Conservation (phyloP, 2,113 vertebrate species). For the Nematolebias whitei region DNA sequence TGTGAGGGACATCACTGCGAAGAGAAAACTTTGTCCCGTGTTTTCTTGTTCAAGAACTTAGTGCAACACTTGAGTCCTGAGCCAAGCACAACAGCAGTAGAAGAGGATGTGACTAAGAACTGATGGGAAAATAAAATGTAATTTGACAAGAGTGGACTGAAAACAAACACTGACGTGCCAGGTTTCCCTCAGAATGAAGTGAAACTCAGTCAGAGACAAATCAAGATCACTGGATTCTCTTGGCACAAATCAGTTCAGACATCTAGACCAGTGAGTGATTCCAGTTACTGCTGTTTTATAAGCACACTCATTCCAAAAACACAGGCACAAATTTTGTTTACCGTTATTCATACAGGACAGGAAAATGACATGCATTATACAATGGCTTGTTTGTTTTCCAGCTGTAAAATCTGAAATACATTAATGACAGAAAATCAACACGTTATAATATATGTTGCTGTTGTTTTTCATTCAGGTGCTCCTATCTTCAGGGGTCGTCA, state of each 20-base stretch:
- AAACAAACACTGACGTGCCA: neutral
- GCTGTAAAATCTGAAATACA: neutral
- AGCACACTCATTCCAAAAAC: neutral
- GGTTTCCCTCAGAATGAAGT: neutral
- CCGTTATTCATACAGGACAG: neutral
- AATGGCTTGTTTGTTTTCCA: neutral
- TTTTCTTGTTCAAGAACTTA: slow-evolving; percentile 1
- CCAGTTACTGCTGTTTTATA: neutral
- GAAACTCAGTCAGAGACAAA: neutral
- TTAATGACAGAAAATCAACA: neutral
- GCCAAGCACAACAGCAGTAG: neutral
- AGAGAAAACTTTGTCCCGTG: slow-evolving; percentile 5
- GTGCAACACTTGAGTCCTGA: neutral
- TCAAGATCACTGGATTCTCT: neutral
- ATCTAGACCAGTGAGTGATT: too few relatives aligned
- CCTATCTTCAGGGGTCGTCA: too few relatives aligned
- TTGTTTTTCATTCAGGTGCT: too few relatives aligned
- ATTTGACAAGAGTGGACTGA: neutral
- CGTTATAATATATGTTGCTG: too few relatives aligned
- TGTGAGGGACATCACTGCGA: neutral
- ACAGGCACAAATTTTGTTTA: neutral
- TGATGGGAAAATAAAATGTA: neutral
- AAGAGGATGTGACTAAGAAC: neutral
- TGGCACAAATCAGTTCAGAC: neutral
- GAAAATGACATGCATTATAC: neutral